A percentile compares a stretch with the other conserved stretches of the same genome.
Conservation (phyloP, 2,888 invertebrate species). For the Tetheella fluctuosa region DNA sequence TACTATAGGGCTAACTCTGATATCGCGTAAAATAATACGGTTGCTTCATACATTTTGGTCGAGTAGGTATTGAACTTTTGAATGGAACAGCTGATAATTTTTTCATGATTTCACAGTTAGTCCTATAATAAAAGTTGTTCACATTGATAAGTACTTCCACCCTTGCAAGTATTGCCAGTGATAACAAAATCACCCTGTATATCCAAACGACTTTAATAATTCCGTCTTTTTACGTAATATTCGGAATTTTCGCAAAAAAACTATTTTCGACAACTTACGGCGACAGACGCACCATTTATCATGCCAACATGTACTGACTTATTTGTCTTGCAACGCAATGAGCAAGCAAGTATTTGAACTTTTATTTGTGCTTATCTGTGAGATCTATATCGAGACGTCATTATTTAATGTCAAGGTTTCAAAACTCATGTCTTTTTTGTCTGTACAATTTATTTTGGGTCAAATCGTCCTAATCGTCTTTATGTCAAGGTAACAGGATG, state of each 20-base stretch:
- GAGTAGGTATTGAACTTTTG: too few species aligned
- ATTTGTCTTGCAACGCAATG: slow-evolving; percentile 4
- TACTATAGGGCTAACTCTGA: too few species aligned
- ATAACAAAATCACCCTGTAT: too few species aligned
- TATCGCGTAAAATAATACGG: too few species aligned
- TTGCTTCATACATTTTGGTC: too few species aligned
- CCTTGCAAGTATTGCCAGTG: too few species aligned
- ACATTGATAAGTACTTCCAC: too few species aligned
- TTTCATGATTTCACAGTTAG: too few species aligned
- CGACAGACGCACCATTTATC: background rate
- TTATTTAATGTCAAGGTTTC: background rate
- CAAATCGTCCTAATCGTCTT: background rate
- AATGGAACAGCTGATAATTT: too few species aligned
- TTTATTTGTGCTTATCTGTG: background rate
- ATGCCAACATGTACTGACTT: background rate
- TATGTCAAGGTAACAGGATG: background rate
- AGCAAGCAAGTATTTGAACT: background rate
- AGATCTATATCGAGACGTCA: slow-evolving; percentile 1
- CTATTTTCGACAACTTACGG: background rate
- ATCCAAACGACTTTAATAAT: too few species aligned
- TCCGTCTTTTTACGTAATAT: too few species aligned
- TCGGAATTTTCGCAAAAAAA: background rate
- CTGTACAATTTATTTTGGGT: background rate
- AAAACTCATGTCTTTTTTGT: background rate
- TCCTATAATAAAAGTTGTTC: too few species aligned